Base-by-base conservation (phyloP, 2,888 invertebrate species). In the Bimastos eiseni region DNA sequence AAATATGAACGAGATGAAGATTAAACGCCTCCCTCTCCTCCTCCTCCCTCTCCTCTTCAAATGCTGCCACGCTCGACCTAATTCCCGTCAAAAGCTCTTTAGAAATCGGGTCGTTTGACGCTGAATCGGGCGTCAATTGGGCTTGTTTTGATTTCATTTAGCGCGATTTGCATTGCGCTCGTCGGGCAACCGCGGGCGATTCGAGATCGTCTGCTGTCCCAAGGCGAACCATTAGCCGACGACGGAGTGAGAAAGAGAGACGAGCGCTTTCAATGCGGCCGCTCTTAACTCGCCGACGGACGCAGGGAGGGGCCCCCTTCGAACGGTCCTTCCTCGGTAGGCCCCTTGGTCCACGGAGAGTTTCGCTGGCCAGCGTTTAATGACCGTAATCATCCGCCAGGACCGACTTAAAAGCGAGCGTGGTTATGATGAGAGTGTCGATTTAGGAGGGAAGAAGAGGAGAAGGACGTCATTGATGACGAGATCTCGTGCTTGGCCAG, bases 111-210 rank as follows among this genome's bases (percentile, higher is more conserved):
- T 17, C 86, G 34, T 37, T 86, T 34, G 86, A 86, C n/a, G 37
- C 19, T 36, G 86, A 86, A 86, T 86, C 86, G 86, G 86, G 86
- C 86, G 86, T 86, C 86, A 86, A 86, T 86, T 86, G 86, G 86
- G 86, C 86, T 86, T 86, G 86, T 86, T 86, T 86, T 86, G 86
- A 86, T 86, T 86, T 86, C 86, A 86, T 86, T 86, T 86, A 86
- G 86, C 15, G 86, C 86, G 86, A 86, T 86, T 37, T 86, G 36
- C 37, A 86, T 37, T 24, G 86, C 86, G 36, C 36, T 37, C 34
- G 24, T 19, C 37, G 11, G 86, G 86, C n/a, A 86, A 86, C 86
- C 86, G 86, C 86, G 21, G 86, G 86, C 36, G 86, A 37, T 37
- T 37, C 37, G 13, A 37, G 86, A 86, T 86, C 86, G 86, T 8